Evolutionary conservation across 2,797 vertebrate species (phyloP), one percentile per base, ranked within the genome.

Genomic region (Characodon lateralis): DNA sequence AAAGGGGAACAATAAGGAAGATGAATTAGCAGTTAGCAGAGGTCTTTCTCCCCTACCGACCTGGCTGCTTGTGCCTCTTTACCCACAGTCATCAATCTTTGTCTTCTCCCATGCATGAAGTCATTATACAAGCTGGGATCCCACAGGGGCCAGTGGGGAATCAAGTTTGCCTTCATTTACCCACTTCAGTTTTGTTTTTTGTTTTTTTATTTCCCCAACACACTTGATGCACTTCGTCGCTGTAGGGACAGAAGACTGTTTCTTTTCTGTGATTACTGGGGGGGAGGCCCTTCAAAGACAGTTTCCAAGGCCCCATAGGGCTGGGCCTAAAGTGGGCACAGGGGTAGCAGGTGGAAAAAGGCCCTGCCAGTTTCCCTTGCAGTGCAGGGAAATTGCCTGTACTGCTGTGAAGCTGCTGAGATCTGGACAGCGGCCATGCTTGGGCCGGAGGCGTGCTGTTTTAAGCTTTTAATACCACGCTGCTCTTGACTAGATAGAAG

Each of bases 21-120:
- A 96, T 95, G 94, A 95, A 96, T 96, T 94, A 93, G 92, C 88
- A 89, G 81, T 80, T 83, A 90, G 86, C 72, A 77, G 85, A 91
- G 92, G 93, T 92, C 94, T 86, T 81, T 79, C 89, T 92, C 89
- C 87, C 90, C 87, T 80, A 86, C 88, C 92, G 82, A 87, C 91
- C 87, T 80, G 88, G 83, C 89, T 86, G 91, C 92, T 83, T 14
- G 80, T 77, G 87, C 77, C 90, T 87, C 87, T 90, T 89, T 83
- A 88, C 87, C 91, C 87, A 89, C 87, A 87, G 85, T 95, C 93
- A 96, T 96, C 95, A 94, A 94, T 96, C 94, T 93, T 90, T 95
- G 96, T 96, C 96, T 93, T 84, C 82, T 48, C 74, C 86, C 83
- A 88, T 94, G 82, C 92, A 89, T 82, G 78, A 92, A 93, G 90